Percentiles rank a stretch among this genome's conserved stretches.
These are phyloP conservation scores for Crypturellus tataupa DNA, from an alignment of 2,797 vertebrate genomes.

Conservation along the genomic window DNA sequence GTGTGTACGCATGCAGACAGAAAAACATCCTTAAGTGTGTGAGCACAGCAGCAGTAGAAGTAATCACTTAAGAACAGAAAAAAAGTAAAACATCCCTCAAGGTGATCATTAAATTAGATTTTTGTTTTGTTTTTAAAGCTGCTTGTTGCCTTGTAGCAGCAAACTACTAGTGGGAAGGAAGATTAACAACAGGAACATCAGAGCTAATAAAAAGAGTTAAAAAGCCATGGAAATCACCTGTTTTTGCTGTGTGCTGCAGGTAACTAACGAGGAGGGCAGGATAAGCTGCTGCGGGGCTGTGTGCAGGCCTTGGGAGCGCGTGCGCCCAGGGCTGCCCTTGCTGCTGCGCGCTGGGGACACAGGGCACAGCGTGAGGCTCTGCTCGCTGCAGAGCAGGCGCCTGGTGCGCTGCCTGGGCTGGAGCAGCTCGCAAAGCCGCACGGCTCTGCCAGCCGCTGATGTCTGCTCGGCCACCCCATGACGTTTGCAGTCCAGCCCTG, in stretches of 20 bases:
- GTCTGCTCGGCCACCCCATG: accelerated
- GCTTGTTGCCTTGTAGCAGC: background rate
- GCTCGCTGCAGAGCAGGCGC: too few species aligned
- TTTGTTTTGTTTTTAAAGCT: background rate
- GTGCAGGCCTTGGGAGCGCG: accelerated
- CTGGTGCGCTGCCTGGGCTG: background rate
- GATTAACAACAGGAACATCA: background rate
- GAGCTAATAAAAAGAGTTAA: background rate
- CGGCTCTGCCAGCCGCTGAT: accelerated
- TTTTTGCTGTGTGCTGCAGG: background rate
- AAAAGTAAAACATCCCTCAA: background rate
- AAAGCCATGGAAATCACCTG: background rate
- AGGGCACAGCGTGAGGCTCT: background rate
- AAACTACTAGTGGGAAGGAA: background rate
- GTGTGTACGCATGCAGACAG: background rate
- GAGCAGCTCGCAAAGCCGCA: background rate
- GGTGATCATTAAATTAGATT: background rate
- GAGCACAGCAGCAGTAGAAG: background rate
- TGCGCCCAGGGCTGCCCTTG: background rate
- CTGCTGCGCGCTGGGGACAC: background rate
- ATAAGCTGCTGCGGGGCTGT: background rate
- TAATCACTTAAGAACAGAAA: background rate
- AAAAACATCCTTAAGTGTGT: background rate
- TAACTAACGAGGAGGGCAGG: background rate
- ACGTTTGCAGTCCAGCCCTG: background rate